Evolutionary conservation across 2,797 vertebrate genomes (phyloP).

Genomic region (Poeciliopsis presidionis): DNA sequence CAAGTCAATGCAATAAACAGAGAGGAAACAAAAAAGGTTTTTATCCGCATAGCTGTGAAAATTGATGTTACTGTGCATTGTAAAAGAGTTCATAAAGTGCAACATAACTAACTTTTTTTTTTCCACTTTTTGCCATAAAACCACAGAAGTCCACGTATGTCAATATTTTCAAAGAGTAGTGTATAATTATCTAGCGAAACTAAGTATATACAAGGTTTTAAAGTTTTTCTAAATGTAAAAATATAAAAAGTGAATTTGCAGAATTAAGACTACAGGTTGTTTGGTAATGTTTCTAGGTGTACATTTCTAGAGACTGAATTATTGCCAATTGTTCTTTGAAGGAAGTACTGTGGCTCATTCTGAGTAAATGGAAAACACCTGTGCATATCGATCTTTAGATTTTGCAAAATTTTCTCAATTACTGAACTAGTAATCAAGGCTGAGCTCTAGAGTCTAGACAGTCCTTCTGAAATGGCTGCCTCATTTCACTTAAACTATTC

Average conservation of each 20-base stretch:
- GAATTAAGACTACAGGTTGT: not conserved
- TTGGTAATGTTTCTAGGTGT: not conserved
- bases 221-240: not conserved
- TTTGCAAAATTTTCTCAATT: not conserved
- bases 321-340: not conserved
- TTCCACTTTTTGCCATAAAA: not conserved
- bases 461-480: not conserved
- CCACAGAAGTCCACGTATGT: not conserved
- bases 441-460: not conserved
- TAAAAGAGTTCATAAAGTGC: not conserved
- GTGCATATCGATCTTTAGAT: not conserved
- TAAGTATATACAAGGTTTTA: not conserved
- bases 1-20: conserved; percentile 63
- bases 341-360: not conserved
- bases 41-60: conserved; percentile 34
- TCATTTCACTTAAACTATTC: not conserved
- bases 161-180: not conserved
- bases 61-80: conserved; percentile 24
- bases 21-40: conserved; percentile 44
- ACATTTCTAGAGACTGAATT: not conserved
- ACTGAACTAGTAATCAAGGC: not conserved
- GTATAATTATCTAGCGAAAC: not conserved
- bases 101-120: not conserved
- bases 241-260: not conserved
- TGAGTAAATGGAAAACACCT: not conserved